These are phyloP conservation scores for Spisula subtruncata DNA, from an alignment of 2,888 invertebrate species.

Conservation along the genomic window DNA sequence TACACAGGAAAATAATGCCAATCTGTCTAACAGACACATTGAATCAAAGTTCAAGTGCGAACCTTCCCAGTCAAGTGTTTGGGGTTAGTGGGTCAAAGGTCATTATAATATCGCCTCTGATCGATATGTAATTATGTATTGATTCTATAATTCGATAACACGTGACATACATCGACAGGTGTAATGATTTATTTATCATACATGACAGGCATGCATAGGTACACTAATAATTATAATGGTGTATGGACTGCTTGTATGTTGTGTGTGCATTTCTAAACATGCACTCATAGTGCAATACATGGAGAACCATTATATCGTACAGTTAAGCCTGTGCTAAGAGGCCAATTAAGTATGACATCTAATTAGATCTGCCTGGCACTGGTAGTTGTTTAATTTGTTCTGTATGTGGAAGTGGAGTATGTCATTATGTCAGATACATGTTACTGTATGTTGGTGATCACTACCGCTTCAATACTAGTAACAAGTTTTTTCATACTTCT, in stretches of 20 bases:
- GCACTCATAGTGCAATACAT: neutral
- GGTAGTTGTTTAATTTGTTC: no score
- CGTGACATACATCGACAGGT: neutral
- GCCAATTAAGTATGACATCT: neutral
- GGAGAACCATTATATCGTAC: neutral
- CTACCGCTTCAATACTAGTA: no score
- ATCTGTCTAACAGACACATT: neutral
- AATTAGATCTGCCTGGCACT: no score
- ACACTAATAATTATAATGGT: neutral
- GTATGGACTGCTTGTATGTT: no score
- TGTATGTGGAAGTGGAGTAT: no score
- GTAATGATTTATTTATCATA: neutral
- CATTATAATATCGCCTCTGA: neutral
- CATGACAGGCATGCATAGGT: neutral
- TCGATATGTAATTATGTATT: no score
- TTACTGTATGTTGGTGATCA: no score
- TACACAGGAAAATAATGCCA: neutral
- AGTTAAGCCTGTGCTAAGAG: neutral
- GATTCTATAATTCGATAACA: neutral
- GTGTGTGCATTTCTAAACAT: no score
- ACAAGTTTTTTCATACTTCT: no score
- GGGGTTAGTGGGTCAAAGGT: neutral
- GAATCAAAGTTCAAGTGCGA: neutral
- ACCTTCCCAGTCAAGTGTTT: neutral
- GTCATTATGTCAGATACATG: no score